Evolutionary conservation across 2,797 vertebrate species (phyloP), one percentile per base, ranked within the genome.

Genomic region (Neoniphon sammara): DNA sequence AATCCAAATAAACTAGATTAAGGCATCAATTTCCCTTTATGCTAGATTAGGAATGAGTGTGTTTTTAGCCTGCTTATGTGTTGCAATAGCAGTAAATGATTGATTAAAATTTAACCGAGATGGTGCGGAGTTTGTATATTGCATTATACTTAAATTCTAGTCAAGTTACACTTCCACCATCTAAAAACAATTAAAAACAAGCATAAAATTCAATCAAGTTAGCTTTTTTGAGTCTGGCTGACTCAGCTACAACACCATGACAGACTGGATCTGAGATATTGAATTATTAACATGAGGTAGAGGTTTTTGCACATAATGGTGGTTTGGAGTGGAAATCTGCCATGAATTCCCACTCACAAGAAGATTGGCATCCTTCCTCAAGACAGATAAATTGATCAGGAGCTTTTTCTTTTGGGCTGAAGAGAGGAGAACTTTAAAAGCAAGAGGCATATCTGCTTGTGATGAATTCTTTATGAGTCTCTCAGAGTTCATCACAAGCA

Each of bases 81-180:
- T 61, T 80, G 70, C 49, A 71, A 75, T 7, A 59, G 5, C n/a
- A 7, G 75, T 77, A 53, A 86, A 83, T 82, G 44, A 78, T 81
- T 84, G n/a, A 56, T 44, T 71, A 5, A 50, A 2, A 55, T 62
- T 12, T 2, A 50, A 70, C 44, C 1, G 17, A 15, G 39, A 14
- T 42, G 39, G 11, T 4, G 39, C 1, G 34, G 7, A 42, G 39
- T 14, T 14, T 42, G 12, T 14, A 42, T 6, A 46, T 39, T 39
- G 11, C 15, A 44, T 44, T 44, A 44, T 17, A 17, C 42, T 4
- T 14, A 15, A 15, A 44, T 44, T 44, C 42, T 44, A 15, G 42
- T 44, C 5, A 44, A 44, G 42, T 7, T 36, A 36, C 7, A 36
- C 9, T 36, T 36, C 34, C 34, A 36, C 7, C 31, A 34, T 34